Evolutionary conservation across 2,113 vertebrate genomes (phyloP).

Genomic region (Pardalotus punctatus): DNA sequence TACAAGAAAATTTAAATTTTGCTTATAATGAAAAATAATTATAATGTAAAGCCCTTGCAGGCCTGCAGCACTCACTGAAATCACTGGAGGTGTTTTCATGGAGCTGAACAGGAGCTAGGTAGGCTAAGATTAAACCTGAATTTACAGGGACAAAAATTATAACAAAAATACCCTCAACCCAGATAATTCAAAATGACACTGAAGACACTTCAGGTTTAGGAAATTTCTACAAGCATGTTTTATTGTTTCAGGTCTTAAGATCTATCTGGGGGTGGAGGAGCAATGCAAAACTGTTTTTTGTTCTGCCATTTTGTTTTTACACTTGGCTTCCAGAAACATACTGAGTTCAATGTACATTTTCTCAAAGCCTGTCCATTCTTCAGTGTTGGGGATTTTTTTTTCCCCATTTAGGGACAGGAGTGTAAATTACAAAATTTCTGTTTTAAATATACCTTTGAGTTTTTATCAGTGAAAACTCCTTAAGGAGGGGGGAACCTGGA

Average conservation of each 20-base stretch:
- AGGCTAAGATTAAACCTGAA: background rate
- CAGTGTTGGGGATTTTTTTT: accelerated
- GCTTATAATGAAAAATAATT: background rate
- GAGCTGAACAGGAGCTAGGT: background rate
- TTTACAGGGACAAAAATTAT: background rate
- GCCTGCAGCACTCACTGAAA: background rate
- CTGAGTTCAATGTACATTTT: background rate
- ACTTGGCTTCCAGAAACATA: background rate
- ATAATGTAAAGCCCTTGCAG: background rate
- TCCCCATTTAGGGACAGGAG: background rate
- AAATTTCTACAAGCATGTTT: background rate
- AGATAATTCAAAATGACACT: background rate
- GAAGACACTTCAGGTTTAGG: background rate
- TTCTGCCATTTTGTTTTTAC: background rate
- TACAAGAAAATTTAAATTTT: background rate
- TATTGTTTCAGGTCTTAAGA: background rate
- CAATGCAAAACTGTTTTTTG: background rate
- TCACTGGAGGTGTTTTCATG: background rate
- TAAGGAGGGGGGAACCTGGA: background rate
- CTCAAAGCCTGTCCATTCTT: background rate
- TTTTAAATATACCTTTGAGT: background rate
- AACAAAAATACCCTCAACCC: accelerated
- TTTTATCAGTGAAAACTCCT: background rate
- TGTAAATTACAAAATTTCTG: background rate
- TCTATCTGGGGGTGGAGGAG: too few species aligned